Percentiles rank a stretch among this genome's conserved stretches.
Conservation (phyloP, 2,797 vertebrate genomes). For the Aselliscus stoliczkanus region DNA sequence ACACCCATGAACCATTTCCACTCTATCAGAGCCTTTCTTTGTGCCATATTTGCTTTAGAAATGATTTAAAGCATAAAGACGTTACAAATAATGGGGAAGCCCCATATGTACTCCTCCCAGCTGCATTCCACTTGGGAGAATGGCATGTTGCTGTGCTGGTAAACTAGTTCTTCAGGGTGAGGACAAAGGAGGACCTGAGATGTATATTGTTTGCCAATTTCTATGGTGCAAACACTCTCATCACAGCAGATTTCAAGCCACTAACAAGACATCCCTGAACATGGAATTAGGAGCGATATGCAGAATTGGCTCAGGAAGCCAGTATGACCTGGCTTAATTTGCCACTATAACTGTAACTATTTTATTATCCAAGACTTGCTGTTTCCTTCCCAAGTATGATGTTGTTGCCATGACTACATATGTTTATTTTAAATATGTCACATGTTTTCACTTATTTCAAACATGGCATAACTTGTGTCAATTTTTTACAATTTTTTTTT, state of each 20-base stretch:
- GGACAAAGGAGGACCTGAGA: background rate
- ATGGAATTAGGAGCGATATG: background rate
- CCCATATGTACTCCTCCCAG: rapidly evolving
- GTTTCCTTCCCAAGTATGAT: background rate
- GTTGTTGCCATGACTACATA: background rate
- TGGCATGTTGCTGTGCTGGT: background rate
- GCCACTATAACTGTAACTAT: background rate
- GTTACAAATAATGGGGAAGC: background rate
- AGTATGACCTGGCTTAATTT: background rate
- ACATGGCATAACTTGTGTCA: background rate
- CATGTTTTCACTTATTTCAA: background rate
- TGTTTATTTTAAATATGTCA: background rate
- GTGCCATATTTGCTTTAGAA: background rate
- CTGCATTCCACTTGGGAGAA: background rate
- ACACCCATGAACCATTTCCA: background rate
- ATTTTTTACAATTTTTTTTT: background rate
- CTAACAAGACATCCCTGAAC: background rate
- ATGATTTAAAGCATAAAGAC: background rate
- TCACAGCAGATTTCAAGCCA: background rate
- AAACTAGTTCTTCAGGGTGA: background rate
- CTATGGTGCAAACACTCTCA: background rate
- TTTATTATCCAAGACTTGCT: background rate
- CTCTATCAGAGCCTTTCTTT: background rate
- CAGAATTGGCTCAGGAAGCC: background rate
- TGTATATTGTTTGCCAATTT: background rate